Base-by-base conservation (phyloP, 2,113 vertebrate genomes). In the Ardeotis arabs region DNA sequence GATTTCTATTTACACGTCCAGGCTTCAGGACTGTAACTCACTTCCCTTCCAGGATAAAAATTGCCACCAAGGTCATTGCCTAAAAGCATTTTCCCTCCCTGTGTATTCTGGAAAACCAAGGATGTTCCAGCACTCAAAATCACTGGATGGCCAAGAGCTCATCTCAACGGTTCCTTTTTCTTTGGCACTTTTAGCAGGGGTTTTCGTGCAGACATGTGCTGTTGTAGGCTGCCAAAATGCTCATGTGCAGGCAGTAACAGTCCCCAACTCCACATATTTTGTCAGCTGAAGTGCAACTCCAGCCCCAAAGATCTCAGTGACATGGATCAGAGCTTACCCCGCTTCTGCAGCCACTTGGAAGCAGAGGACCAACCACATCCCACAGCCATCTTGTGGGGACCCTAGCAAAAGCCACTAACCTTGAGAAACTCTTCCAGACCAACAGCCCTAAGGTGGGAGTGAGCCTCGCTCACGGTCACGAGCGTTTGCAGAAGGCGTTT, bases 401-500 rank as follows among this genome's bases (percentile, higher is more conserved):
- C 17, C 22, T 25, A 23, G 41, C 19, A 37, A 20, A 67, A 31
- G 14, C n/a, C 53, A 45, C n/a, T 47, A 55, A 3, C 37, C 67
- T 64, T 0, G 1, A 35, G 52, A 67, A 90, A 24, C 35, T 12
- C 67, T 37, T 41, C 75, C 63, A 68, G 62, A 10, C 8, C 23
- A 2, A 33, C 4, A 29, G 44, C 44, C 9, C 1, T 4, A 21
- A 49, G 35, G 22, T 16, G 23, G 74, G 60, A 16, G 28, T 1
- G 1, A 74, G 59, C 31, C 66, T 12, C 41, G 47, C 50, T 27
- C 52, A 29, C 39, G 37, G 31, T 16, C 41, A n/a, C 0, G 15
- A 55, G 59, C 39, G 68, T 1, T 0, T 15, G n/a, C 27, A 19
- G 15, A 7, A 28, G 13, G 35, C 1, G 0, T 35, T 10, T 41